Conservation (phyloP, 92 coral and sea anemone genomes). For the Zoanthus gigantus region DNA sequence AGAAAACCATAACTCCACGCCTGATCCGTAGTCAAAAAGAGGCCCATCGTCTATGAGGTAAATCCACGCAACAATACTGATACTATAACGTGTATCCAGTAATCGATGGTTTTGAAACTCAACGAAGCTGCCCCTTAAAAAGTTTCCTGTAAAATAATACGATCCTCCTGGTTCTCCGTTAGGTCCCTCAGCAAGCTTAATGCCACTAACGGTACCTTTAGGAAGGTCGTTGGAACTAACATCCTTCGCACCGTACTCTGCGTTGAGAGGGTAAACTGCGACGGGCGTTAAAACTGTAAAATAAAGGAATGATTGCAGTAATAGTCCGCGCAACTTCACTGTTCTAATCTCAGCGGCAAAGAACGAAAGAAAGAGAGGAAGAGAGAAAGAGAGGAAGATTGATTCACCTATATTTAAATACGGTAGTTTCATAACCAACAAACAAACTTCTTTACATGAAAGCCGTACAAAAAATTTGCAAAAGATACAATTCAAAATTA, state of each 20-base stretch:
- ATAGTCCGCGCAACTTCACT: not conserved
- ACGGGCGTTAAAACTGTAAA: slow-evolving; percentile 49
- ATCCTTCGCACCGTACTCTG: slow-evolving; percentile 51
- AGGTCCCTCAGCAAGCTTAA: slow-evolving; percentile 53
- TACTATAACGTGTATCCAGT: not conserved
- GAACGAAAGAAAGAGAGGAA: not conserved
- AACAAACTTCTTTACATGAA: too few relatives aligned
- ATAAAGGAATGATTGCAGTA: not conserved
- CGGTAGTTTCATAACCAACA: too few relatives aligned
- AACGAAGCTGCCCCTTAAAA: not conserved
- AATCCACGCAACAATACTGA: slow-evolving; percentile 28
- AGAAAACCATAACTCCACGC: not conserved
- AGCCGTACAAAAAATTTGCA: too few relatives aligned
- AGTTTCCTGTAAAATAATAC: slow-evolving; percentile 16
- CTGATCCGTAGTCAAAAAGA: slow-evolving; percentile 15
- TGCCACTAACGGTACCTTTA: slow-evolving; percentile 40
- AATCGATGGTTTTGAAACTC: slow-evolving; percentile 1
- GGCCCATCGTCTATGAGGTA: slow-evolving; percentile 12
- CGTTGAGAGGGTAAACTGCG: slow-evolving; percentile 57
- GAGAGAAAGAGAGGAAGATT: not conserved
- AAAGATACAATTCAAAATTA: too few relatives aligned
- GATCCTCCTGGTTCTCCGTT: slow-evolving; percentile 49
- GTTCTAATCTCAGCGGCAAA: not conserved
- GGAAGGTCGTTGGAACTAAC: slow-evolving; percentile 49
- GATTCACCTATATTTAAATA: too few relatives aligned